Evolutionary conservation across 2,797 vertebrate genomes (phyloP), one percentile per base, ranked within the genome.

Genomic region (Macrochelys suwanniensis): DNA sequence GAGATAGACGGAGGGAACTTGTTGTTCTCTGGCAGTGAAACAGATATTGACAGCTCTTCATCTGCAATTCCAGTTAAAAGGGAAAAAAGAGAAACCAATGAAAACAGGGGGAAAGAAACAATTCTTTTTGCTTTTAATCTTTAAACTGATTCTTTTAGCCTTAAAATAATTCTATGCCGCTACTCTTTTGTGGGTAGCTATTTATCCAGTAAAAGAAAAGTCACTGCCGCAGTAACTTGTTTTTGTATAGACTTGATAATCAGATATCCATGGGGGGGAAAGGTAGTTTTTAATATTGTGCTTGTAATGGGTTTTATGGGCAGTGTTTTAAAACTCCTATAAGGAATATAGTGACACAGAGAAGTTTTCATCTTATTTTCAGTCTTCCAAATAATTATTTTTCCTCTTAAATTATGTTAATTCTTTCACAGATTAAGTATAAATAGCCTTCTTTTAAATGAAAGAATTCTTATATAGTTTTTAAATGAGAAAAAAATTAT

Each of bases 51-150:
- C 11, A 31, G 11, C 33, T 31, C 15, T 65, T 65, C 13, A 17
- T 16, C 59, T 65, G 31, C 31, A 33, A 65, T 65, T 15, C 31
- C 16, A 65, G 12, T 33, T 65, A 31, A 13, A 33, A 16, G 53
- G 8, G 17, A 7, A 53, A 53, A 54, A 77, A 77, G 84, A 77
- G 28, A 89, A 93, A 81, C 87, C 65, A 89, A 53, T 19, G 21
- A 54, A 54, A 54, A 65, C 2, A 11, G 49, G 16, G 59, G 59
- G 31, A 16, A 33, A 45, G 8, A 68, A 85, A 59, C 0, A 0
- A 2, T 88, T 28, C 5, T 85, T 89, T 80, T 53, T 53, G 51
- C 21, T 54, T 23, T 23, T 54, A 54, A 54, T 33, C 31, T 61
- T 31, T 61, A 15, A 61, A 33, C 28, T 15, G 26, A 16, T 61